phyloP scores from a whole-genome alignment of 1,140 invertebrate species.

The Gonatopus flavifemur region DNA sequence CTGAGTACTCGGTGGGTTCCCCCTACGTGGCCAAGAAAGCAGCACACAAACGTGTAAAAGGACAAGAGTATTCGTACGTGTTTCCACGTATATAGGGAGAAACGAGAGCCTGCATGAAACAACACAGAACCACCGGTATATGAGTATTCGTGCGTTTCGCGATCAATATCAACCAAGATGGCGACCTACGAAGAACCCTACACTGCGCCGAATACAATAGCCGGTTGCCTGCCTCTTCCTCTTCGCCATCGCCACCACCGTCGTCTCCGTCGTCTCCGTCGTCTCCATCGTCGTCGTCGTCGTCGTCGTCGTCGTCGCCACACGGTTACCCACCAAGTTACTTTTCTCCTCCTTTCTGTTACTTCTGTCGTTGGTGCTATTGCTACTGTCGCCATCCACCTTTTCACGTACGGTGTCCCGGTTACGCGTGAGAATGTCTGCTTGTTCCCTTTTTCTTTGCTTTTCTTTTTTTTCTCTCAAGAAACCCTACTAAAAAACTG shows the following conservation, averaged over 20 bases:
- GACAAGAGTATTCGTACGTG: constrained; percentile 3
- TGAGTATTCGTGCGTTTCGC: constrained; percentile 53
- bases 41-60: not conserved
- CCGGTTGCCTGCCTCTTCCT: constrained; percentile 10
- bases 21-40: not conserved
- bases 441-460: not conserved
- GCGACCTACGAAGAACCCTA: constrained; percentile 55
- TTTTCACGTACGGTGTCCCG: too few species aligned
- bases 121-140: constrained; percentile 38
- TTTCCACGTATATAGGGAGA: constrained; percentile 10
- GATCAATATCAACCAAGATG: constrained; percentile 60
- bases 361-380: not conserved
- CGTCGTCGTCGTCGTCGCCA: constrained; percentile 3
- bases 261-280: constrained; percentile 12
- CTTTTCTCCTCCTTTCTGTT: constrained; percentile 7
- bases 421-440: not conserved
- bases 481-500: too few species aligned
- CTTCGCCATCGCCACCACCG: constrained; percentile 11
- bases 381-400: not conserved
- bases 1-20: too few species aligned
- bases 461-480: constrained; percentile 6
- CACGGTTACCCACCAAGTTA: constrained; percentile 9
- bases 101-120: constrained; percentile 38
- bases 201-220: constrained; percentile 51
- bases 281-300: constrained; percentile 19